These are phyloP conservation scores for Myripristis murdjan DNA, from an alignment of 2,797 vertebrate genomes.

Conservation along the genomic window DNA sequence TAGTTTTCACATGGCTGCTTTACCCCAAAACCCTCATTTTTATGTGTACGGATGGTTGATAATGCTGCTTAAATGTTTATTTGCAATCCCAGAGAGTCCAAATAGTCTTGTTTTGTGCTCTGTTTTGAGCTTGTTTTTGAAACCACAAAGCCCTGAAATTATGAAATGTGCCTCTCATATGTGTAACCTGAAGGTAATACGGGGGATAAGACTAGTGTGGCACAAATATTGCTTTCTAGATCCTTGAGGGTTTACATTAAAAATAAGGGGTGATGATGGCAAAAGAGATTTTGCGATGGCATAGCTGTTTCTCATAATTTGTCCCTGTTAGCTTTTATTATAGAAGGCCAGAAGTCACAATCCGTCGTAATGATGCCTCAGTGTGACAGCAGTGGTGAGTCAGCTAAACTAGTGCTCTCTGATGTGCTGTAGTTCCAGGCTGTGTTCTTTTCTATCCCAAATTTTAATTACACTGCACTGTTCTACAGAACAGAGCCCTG, in stretches of 20 bases:
- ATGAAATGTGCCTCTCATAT: constrained; percentile 42
- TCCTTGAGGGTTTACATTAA: constrained; percentile 53
- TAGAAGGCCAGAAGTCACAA: constrained; percentile 59
- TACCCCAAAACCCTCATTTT: constrained; percentile 11
- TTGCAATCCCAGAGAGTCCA: constrained; percentile 26
- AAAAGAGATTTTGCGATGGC: constrained; percentile 55
- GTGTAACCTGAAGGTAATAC: constrained; percentile 21
- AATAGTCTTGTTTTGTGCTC: constrained; percentile 19
- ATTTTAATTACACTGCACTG: constrained; percentile 68
- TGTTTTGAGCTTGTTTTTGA: constrained; percentile 44
- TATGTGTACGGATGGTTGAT: constrained; percentile 50
- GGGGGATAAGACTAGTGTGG: constrained; percentile 39
- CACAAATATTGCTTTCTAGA: constrained; percentile 67
- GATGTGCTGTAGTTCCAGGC: constrained; percentile 64
- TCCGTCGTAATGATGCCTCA: constrained; percentile 53
- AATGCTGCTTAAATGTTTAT: constrained; percentile 44
- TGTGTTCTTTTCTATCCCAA: constrained; percentile 55
- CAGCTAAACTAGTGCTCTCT: constrained; percentile 65
- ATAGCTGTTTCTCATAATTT: constrained; percentile 68
- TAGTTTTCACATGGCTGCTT: constrained; percentile 50
- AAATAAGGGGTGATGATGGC: constrained; percentile 51
- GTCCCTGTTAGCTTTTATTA: constrained; percentile 68
- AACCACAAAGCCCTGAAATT: constrained; percentile 45
- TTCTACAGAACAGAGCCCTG: constrained; percentile 33
- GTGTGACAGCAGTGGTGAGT: constrained; percentile 74